Conservation (phyloP, 2,797 vertebrate species). For the Silurus aristotelis region DNA sequence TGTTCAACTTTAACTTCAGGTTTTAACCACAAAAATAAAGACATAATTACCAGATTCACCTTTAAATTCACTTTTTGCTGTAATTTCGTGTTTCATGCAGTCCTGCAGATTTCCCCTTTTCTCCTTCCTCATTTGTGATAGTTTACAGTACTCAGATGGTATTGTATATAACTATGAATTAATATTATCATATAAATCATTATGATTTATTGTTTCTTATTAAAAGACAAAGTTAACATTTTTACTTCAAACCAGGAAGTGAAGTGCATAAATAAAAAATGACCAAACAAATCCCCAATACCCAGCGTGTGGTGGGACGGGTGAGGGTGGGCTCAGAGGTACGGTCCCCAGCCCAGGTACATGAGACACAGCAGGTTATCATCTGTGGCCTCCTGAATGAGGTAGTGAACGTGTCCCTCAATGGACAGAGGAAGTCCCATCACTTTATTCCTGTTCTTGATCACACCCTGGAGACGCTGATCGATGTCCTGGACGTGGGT, state of each 20-base stretch:
- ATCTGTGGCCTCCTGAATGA: constrained; percentile 95
- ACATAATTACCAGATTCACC: not conserved
- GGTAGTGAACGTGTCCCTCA: constrained; percentile 97
- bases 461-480: constrained; percentile 93
- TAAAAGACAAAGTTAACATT: not conserved
- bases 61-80: not conserved
- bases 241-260: not conserved
- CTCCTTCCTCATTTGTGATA: not conserved
- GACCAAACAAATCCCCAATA: too few relatives aligned
- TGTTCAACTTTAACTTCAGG: not conserved
- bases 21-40: not conserved
- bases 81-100: not conserved
- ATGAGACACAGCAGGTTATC: constrained; percentile 94
- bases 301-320: not conserved
- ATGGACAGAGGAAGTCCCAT: constrained; percentile 94
- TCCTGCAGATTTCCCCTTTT: too few relatives aligned
- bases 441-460: constrained; percentile 95
- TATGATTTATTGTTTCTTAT: not conserved
- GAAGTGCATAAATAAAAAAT: not conserved
- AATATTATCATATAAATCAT: not conserved
- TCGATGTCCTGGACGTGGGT: constrained; percentile 96
- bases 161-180: not conserved
- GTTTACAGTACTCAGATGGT: not conserved
- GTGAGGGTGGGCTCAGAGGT: constrained; percentile 76
- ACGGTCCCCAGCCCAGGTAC: constrained; percentile 98